phyloP scores from a whole-genome alignment of 2,113 vertebrate species.

The Epinephelus fuscoguttatus region DNA sequence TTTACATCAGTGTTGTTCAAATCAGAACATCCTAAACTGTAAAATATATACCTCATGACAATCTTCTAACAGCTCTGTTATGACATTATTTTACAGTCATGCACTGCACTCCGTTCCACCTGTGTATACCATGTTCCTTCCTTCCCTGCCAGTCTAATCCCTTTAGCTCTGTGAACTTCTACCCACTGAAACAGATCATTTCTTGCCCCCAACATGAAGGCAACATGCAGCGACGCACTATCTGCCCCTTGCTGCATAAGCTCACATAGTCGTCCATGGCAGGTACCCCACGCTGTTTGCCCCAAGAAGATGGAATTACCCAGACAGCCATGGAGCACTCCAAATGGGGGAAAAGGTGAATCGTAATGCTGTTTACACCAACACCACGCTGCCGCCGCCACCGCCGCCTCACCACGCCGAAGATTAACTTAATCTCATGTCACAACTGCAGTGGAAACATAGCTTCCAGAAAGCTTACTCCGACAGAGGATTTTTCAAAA shows the following conservation, averaged over 20 bases:
- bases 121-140: constrained; percentile 6
- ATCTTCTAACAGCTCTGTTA: neutral
- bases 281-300: constrained; percentile 52
- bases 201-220: constrained; percentile 42
- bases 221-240: constrained; percentile 38
- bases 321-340: constrained; percentile 57
- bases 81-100: constrained; percentile 9
- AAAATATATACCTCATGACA: neutral
- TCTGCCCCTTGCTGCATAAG: constrained; percentile 38
- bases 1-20: neutral
- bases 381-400: neutral
- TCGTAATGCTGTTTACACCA: constrained; percentile 72
- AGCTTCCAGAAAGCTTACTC: constrained; percentile 57
- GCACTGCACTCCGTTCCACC: constrained; percentile 7
- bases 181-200: constrained; percentile 56
- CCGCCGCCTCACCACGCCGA: constrained; percentile 28
- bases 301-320: constrained; percentile 62
- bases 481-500: constrained; percentile 43
- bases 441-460: constrained; percentile 62
- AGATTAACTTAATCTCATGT: constrained; percentile 81
- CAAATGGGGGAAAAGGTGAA: constrained; percentile 40
- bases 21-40: neutral
- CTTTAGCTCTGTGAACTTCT: constrained; percentile 57
- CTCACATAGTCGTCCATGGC: constrained; percentile 39
- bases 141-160: constrained; percentile 50